phyloP scores from a whole-genome alignment of 2,888 invertebrate species.

The Ormyrus thymus region DNA sequence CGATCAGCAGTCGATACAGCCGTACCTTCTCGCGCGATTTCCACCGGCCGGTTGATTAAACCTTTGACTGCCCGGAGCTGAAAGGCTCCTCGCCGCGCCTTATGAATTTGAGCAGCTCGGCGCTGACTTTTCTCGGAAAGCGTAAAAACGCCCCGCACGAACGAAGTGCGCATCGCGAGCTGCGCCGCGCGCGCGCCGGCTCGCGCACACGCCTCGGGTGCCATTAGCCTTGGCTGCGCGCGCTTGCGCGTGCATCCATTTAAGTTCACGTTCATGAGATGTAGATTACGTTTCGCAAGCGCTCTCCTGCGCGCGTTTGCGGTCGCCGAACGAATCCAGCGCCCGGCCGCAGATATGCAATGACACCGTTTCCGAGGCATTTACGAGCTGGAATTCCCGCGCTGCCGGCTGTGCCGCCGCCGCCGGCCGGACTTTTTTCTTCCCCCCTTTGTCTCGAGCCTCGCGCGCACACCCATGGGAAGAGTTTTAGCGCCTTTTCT shows the following conservation, averaged over 20 bases:
- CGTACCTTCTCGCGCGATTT: too few relatives aligned
- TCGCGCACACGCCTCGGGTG: too few relatives aligned
- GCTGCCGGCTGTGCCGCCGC: background rate
- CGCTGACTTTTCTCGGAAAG: slow-evolving; percentile 25
- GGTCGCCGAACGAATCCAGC: slow-evolving; percentile 35
- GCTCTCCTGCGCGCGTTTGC: slow-evolving; percentile 41
- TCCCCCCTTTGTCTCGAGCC: background rate
- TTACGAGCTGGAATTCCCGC: slow-evolving; percentile 56
- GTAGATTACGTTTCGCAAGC: slow-evolving; percentile 57
- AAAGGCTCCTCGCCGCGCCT: too few relatives aligned
- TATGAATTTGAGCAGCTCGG: background rate
- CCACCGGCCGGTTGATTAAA: too few relatives aligned
- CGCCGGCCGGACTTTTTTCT: background rate
- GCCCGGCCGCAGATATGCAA: slow-evolving; percentile 51
- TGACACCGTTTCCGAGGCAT: slow-evolving; percentile 58
- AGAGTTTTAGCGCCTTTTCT: slow-evolving; percentile 30
- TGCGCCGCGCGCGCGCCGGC: too few relatives aligned
- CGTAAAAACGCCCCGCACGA: slow-evolving; percentile 26
- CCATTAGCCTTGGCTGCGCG: too few relatives aligned
- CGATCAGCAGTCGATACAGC: too few relatives aligned
- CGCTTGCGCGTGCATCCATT: slow-evolving; percentile 50
- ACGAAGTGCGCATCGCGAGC: too few relatives aligned
- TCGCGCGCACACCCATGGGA: background rate
- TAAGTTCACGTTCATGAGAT: slow-evolving; percentile 57
- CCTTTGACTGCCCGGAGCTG: too few relatives aligned